Conservation (phyloP, 2,888 invertebrate species). For the Drosophila trichaetosa region DNA sequence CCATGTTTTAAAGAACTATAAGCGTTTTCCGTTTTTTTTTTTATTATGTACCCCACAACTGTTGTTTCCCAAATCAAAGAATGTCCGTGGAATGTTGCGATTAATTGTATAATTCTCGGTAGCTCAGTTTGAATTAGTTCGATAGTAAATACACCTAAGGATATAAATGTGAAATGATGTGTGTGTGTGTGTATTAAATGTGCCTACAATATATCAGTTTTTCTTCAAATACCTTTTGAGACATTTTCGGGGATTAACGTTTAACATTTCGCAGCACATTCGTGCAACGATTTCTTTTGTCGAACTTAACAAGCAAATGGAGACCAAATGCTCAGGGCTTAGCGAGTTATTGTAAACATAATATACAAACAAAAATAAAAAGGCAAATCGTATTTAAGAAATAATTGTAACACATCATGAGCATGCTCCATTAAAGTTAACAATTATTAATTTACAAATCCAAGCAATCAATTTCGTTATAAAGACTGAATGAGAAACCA, state of each 20-base stretch:
- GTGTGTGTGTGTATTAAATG: constrained; percentile 79
- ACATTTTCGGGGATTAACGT: constrained; percentile 69
- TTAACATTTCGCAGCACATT: constrained; percentile 44
- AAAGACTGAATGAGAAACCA: constrained; percentile 66
- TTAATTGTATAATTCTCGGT: constrained; percentile 10
- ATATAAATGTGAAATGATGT: constrained; percentile 52
- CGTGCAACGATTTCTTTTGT: constrained; percentile 66
- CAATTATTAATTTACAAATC: constrained; percentile 66
- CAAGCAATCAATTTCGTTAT: constrained; percentile 77
- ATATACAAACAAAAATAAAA: constrained; percentile 38
- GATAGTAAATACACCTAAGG: constrained; percentile 31
- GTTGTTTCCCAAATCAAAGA: constrained; percentile 23
- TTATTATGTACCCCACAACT: constrained; percentile 11
- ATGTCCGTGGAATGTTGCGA: constrained; percentile 10
- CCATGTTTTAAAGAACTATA: constrained; percentile 19
- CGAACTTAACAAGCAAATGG: constrained; percentile 78
- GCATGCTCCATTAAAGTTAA: constrained; percentile 73
- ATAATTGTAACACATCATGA: constrained; percentile 75
- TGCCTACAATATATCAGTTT: constrained; percentile 78
- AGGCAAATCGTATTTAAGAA: constrained; percentile 59
- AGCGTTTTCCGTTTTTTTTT: not conserved
- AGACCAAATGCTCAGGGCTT: constrained; percentile 83
- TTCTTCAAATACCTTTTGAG: constrained; percentile 43
- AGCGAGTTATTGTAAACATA: constrained; percentile 70
- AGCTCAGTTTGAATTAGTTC: constrained; percentile 51